phyloP scores from a whole-genome alignment of 2,113 vertebrate genomes.

The Cygnus buccinator region DNA sequence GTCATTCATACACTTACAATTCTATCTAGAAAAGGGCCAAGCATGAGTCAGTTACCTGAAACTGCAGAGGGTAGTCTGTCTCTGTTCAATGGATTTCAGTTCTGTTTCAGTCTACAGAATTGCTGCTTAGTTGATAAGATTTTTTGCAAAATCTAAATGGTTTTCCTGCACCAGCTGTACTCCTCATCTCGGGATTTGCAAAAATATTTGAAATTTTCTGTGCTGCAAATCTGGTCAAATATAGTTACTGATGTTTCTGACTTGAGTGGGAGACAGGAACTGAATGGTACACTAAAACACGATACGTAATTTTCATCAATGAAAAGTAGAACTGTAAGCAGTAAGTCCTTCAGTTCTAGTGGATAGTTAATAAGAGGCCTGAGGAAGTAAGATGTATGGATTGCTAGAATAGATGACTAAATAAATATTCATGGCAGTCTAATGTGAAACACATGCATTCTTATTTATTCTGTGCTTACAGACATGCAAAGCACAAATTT shows the following conservation, averaged over 20 bases:
- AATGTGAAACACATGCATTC: slow-evolving; percentile 39
- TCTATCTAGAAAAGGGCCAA: neutral
- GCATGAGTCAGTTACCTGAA: slow-evolving; percentile 13
- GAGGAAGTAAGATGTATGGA: slow-evolving; percentile 3
- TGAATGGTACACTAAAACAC: slow-evolving; percentile 20
- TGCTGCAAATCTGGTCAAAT: slow-evolving; percentile 11
- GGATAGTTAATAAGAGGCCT: neutral
- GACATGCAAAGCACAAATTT: neutral
- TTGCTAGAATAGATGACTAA: slow-evolving; percentile 27
- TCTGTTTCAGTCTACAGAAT: slow-evolving; percentile 13
- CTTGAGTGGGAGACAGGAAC: slow-evolving; percentile 51
- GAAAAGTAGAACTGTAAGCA: neutral
- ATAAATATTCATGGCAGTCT: slow-evolving; percentile 31
- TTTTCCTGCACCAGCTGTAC: slow-evolving; percentile 18
- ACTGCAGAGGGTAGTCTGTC: neutral
- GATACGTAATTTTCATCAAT: slow-evolving; percentile 32
- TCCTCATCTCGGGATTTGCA: neutral
- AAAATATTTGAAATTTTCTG: slow-evolving; percentile 9
- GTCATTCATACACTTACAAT: neutral
- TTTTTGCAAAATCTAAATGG: slow-evolving; percentile 24
- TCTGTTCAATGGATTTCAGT: slow-evolving; percentile 2
- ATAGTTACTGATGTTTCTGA: slow-evolving; percentile 31
- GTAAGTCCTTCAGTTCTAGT: slow-evolving; percentile 23
- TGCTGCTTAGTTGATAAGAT: slow-evolving; percentile 35
- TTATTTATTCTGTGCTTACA: slow-evolving; percentile 8